Conservation (phyloP, 1,140 invertebrate genomes). For the Anoplophora glabripennis region DNA sequence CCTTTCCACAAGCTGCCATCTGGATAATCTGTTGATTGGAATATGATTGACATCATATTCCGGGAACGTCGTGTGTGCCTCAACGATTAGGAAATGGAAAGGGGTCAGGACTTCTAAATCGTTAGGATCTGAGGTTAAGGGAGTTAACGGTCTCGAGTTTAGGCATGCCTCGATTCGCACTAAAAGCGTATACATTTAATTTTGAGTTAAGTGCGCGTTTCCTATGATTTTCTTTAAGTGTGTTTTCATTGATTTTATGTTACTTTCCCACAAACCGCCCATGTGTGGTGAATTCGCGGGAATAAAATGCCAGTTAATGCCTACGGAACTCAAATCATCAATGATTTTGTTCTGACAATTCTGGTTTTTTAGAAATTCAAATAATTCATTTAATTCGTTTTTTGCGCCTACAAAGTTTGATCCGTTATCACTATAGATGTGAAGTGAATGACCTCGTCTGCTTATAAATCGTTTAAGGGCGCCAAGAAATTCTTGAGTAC, state of each 20-base stretch:
- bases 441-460: conserved; percentile 24
- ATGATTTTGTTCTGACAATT: too few relatives aligned
- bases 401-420: conserved; percentile 35
- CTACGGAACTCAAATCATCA: too few relatives aligned
- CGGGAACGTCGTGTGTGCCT: not conserved
- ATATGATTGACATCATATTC: not conserved
- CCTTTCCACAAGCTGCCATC: not conserved
- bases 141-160: too few relatives aligned
- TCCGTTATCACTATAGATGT: conserved; percentile 36
- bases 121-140: too few relatives aligned
- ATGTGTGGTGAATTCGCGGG: conserved; percentile 2
- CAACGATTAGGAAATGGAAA: too few relatives aligned
- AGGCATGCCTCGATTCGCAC: too few relatives aligned
- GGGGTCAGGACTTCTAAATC: too few relatives aligned
- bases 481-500: conserved; percentile 7
- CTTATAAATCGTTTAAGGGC: conserved; percentile 39
- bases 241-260: not conserved
- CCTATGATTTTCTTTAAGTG: not conserved
- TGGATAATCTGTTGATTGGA: not conserved
- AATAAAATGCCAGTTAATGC: conserved; percentile 8
- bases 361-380: too few relatives aligned
- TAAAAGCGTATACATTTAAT: too few relatives aligned
- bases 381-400: too few relatives aligned
- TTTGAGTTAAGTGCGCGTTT: too few relatives aligned
- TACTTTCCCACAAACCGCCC: conserved; percentile 1